Evolutionary conservation across 2,888 invertebrate genomes (phyloP), one percentile per base, ranked within the genome.

Genomic region (Cheilosia vulpina): DNA sequence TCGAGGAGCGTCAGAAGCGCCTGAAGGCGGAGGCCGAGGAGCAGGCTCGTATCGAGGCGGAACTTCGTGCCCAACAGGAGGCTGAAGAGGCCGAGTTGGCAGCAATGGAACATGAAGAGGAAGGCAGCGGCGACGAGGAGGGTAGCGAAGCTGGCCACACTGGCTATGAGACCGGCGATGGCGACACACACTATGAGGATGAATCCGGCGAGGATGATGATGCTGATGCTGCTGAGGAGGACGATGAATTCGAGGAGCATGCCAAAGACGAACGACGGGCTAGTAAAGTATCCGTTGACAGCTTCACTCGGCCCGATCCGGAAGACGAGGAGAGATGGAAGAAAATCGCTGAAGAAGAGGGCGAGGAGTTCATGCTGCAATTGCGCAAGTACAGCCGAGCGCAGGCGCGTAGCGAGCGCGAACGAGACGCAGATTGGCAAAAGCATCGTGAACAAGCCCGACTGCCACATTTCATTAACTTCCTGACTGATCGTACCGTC

Each of bases 401-500:
- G 9, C 90, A 90, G 81, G 87, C 90, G 2, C 87, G 88, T 43
- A 92, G 90, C 60, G 91, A 92, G 83, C 91, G 91, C 66, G 91
- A 92, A 75, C 90, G 92, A 43, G 90, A 92, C 77, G 90, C 90
- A 27, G 92, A 92, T 87, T 92, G 92, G 92, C 91, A 92, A 58
- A 90, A 90, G n/a, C 89, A 89, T 57, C 90, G 92, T n/a, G 92
- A 93, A 76, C 89, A 90, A 60, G 89, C 89, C 0, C 90, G 92
- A n/a, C 68, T 89, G 4, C 91, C 92, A 9, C 90, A 90, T 71
- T 91, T 92, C 65, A 90, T 92, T n/a, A 91, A 90, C 15, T 94
- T 94, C 88, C 92, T 97, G 52, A 95, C 95, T 0, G 96, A 97
- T 89, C 94, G 96, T 88, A 95, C 96, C 0, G 95, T 95, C 4